These are phyloP conservation scores for Amphilophus citrinellus DNA, from an alignment of 2,113 vertebrate species.

Conservation along the genomic window DNA sequence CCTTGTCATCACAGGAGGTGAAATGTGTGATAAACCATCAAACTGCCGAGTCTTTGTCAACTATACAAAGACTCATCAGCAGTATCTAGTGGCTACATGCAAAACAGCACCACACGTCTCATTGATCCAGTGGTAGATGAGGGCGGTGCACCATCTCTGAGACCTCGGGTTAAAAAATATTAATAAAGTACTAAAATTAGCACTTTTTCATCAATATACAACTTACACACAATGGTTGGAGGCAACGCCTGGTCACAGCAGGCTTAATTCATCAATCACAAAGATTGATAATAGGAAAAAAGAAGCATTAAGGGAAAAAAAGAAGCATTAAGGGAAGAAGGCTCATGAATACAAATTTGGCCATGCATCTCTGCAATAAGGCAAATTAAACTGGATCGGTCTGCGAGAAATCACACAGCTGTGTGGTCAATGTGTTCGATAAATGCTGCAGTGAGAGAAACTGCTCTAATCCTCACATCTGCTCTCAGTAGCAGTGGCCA, in stretches of 20 bases:
- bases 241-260: neutral
- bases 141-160: neutral
- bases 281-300: neutral
- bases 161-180: neutral
- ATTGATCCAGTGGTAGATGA: slow-evolving; percentile 19
- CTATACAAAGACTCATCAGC: slow-evolving; percentile 69
- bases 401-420: slow-evolving; percentile 47
- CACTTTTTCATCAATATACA: neutral
- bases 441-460: slow-evolving; percentile 64
- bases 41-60: neutral
- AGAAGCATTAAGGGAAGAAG: slow-evolving; percentile 10
- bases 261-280: slow-evolving; percentile 21
- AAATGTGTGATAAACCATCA: slow-evolving; percentile 3
- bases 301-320: slow-evolving; percentile 5
- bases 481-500: slow-evolving; percentile 21
- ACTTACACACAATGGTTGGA: neutral
- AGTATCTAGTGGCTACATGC: slow-evolving; percentile 73
- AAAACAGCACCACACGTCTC: slow-evolving; percentile 50
- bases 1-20: neutral
- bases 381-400: slow-evolving; percentile 56
- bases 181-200: neutral
- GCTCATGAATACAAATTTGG: slow-evolving; percentile 47
- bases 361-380: slow-evolving; percentile 24
- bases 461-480: slow-evolving; percentile 31
- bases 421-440: slow-evolving; percentile 64